Base-by-base conservation (phyloP, 2,797 vertebrate species). In the Anguilla obscura region DNA sequence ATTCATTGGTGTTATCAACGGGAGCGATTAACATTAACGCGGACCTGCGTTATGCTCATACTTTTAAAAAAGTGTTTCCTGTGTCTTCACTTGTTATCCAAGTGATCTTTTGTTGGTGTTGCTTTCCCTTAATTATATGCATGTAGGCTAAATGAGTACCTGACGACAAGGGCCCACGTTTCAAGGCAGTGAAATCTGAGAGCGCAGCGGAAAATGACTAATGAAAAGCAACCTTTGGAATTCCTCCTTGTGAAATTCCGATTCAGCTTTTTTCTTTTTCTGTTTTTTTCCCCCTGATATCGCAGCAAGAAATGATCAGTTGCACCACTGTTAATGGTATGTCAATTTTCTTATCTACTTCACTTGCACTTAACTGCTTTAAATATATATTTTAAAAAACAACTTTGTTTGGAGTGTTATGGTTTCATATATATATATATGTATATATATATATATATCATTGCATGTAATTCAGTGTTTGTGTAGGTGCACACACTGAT, bases 281-380 rank as follows among this genome's bases (percentile, higher is more conserved):
- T 83, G 60, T 85, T 6, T 79, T 33, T 45, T 79, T 94, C 90
- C 91, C 93, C 91, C 94, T 93, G 94, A 94, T 95, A 95, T 89
- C 94, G 94, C 94, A 94, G 94, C 94, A 97, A 98, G 98, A 98
- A 97, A 99, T 99, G 98, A 99, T 99, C 98, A 98, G 98, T 97
- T 99, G 98, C 98, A 98, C 96, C 97, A 97, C 97, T 98, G 97
- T 99, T 96, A 98, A 99, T 98, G 98, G 98, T 99, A 99, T 92
- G 98, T 99, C 93, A 94, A 93, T 96, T 97, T 97, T 96, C 93
- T 92, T 91, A 97, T 97, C 96, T 96, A 94, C 94, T 96, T 95
- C 93, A 94, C 95, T 95, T 95, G 93, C 40, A 10, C 21, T n/a
- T 48, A 82, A n/a, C 18, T n/a, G 30, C 2, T 36, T 33, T 10